A percentile compares a stretch with the other conserved stretches of the same genome.
These are phyloP conservation scores for Pituophis catenifer DNA, from an alignment of 2,113 vertebrate genomes.

Conservation along the genomic window DNA sequence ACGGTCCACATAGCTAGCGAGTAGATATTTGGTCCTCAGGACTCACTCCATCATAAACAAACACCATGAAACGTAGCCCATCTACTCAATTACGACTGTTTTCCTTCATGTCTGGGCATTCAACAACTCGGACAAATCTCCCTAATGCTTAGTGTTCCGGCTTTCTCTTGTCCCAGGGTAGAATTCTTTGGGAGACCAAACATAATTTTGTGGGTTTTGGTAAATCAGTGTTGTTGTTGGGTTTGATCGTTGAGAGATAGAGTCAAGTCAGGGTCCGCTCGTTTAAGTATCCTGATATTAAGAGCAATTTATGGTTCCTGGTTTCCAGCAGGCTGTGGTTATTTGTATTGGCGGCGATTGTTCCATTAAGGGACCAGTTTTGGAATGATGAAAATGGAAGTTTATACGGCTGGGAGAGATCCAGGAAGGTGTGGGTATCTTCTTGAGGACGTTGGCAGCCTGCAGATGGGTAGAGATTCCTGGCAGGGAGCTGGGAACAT, in stretches of 20 bases:
- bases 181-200: neutral
- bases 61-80: neutral
- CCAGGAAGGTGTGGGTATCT: constrained; percentile 3
- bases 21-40: neutral
- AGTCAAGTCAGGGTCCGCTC: neutral
- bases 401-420: neutral
- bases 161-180: neutral
- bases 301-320: neutral
- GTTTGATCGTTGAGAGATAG: neutral
- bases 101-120: neutral
- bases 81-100: neutral
- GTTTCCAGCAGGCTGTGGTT: neutral
- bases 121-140: neutral
- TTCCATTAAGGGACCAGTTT: neutral
- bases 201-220: neutral
- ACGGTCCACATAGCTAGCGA: neutral
- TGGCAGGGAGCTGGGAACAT: neutral
- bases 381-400: neutral
- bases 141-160: neutral
- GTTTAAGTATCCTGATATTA: constrained; percentile 6
- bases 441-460: neutral
- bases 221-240: neutral
- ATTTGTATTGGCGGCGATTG: neutral
- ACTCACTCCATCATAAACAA: neutral
- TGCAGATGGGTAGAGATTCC: neutral